These are phyloP conservation scores for Thermophis baileyi DNA, from an alignment of 2,113 vertebrate species.

Conservation along the genomic window DNA sequence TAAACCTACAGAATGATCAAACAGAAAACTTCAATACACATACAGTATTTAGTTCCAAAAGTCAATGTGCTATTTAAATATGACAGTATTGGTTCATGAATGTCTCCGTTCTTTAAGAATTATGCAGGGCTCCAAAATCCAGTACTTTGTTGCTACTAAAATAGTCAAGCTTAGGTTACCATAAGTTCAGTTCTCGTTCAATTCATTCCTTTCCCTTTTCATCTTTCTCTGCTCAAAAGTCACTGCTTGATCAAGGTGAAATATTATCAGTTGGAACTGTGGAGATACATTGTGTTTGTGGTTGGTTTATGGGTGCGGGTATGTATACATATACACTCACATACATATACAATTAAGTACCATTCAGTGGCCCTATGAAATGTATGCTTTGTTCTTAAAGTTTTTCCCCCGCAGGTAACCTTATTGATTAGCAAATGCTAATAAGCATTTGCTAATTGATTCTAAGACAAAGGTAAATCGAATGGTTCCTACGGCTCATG, in stretches of 20 bases:
- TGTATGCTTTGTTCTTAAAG: background rate
- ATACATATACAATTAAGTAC: background rate
- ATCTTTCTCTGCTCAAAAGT: background rate
- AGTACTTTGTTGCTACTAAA: background rate
- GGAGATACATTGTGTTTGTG: background rate
- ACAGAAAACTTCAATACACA: background rate
- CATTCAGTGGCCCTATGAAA: background rate
- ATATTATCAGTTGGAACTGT: slow-evolving; percentile 15
- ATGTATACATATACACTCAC: background rate
- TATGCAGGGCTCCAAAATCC: background rate
- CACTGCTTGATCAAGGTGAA: slow-evolving; percentile 7
- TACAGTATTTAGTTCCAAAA: background rate
- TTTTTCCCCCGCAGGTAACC: background rate
- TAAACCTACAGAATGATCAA: background rate
- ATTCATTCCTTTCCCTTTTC: background rate
- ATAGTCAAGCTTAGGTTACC: rapidly evolving
- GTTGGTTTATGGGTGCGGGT: background rate
- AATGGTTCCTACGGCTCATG: background rate
- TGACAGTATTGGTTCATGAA: background rate
- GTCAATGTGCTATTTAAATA: background rate
- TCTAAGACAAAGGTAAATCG: background rate
- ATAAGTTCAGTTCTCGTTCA: background rate
- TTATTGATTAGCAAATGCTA: background rate
- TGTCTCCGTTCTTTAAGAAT: background rate
- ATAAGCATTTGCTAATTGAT: background rate